Evolutionary conservation across 1,140 invertebrate genomes (phyloP).

Genomic region (Habropoda laboriosa): DNA sequence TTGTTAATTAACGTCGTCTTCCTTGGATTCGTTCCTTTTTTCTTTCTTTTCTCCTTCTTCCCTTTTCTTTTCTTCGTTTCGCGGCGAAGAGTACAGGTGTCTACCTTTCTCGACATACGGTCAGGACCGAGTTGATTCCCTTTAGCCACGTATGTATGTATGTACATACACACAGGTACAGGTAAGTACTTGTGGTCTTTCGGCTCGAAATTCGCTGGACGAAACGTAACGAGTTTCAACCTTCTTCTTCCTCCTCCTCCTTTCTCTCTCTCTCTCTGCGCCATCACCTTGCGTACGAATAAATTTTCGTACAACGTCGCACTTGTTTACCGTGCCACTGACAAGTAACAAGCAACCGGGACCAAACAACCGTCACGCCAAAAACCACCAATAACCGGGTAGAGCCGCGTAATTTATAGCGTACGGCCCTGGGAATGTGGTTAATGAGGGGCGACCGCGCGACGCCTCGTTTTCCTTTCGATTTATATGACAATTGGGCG

Average conservation of each 20-base stretch:
- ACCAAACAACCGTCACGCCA: neutral
- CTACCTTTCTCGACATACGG: constrained; percentile 6
- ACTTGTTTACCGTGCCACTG: neutral
- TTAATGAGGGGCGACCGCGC: neutral
- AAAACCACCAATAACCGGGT: neutral
- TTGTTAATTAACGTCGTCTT: constrained; percentile 34
- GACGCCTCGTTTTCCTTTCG: neutral
- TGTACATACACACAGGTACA: too few relatives aligned
- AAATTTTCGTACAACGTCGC: constrained; percentile 5
- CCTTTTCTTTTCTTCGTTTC: neutral
- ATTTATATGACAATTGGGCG: neutral
- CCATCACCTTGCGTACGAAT: neutral
- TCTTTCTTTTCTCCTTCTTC: neutral
- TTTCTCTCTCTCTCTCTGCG: too few relatives aligned
- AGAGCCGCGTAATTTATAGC: neutral
- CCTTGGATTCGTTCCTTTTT: neutral
- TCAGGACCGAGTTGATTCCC: neutral
- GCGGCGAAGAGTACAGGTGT: constrained; percentile 1
- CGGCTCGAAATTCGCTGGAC: neutral
- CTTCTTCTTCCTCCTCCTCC: too few relatives aligned
- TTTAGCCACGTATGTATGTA: neutral
- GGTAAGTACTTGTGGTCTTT: too few relatives aligned
- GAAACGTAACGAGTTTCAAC: neutral
- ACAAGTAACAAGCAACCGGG: constrained; percentile 12
- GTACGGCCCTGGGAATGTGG: neutral